Base-by-base conservation (phyloP, 2,888 invertebrate genomes). In the Zonitis immaculata region DNA sequence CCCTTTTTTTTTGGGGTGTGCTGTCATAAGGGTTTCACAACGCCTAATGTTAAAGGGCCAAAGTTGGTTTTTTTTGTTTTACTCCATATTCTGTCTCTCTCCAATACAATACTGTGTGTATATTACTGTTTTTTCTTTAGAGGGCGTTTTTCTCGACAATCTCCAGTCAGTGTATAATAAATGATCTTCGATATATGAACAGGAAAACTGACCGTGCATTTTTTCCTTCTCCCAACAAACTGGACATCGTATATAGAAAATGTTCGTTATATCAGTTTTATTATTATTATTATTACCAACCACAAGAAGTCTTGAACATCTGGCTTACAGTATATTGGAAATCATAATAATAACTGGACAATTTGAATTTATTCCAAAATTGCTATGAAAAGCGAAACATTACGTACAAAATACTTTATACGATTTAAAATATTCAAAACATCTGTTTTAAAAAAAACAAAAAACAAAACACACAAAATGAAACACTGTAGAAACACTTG, bases 181-280 rank as follows among this genome's bases (percentile, higher is more conserved):
- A 56, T 53, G 56, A 53, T 53, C 56, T 52, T 44, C 44, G 53
- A 53, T 53, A 53, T 52, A 56, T 53, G 56, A 56, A 56, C 56
- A 53, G 50, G 56, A 47, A 56, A 53, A 56, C 56, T 56, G 56
- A 56, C 56, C 56, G 56, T 53, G 28, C 26, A 53, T 50, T 56
- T 56, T 56, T 55, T 55, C 47, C 47, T 42, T 20, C 6, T 39
- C 11, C 20, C 11, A 16, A 11, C 39, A 11, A 28, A 2, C 11
- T 39, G 39, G 39, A 39, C 39, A 16, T 20, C 9, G 39, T 18
- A 39, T n/a, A n/a, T 18, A 9, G 39, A 39, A 20, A 39, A 11
- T 18, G 20, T 20, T 39, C 20, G n/a, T 39, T 11, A 4, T 22
- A 22, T 22, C 5, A 22, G n/a, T n/a, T n/a, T 18, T 35, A 16